A percentile compares a stretch with the other conserved stretches of the same genome.
Evolutionary conservation across 1,140 invertebrate species (phyloP).

Genomic region (Drosophila sturtevanti): DNA sequence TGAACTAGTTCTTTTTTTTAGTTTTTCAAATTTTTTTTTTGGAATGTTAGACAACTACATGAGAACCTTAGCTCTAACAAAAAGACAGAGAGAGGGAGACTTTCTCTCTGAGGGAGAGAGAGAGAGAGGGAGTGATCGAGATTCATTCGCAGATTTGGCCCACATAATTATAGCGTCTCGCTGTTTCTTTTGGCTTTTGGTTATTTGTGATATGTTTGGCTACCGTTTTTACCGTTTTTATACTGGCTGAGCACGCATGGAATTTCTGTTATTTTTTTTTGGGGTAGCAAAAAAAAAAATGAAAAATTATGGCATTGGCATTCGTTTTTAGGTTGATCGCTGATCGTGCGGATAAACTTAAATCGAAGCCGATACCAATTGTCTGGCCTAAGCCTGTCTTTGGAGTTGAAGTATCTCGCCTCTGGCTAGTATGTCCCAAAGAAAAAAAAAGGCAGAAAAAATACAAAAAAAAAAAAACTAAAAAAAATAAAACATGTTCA

Average conservation of each 20-base stretch:
- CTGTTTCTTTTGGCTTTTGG: conserved; percentile 18
- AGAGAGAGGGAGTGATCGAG: background rate
- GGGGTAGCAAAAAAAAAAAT: conserved; percentile 17
- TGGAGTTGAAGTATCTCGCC: conserved; percentile 46
- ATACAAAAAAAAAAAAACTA: conserved; percentile 15
- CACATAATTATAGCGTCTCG: conserved; percentile 60
- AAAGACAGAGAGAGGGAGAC: background rate
- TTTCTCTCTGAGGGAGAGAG: background rate
- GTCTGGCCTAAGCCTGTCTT: conserved; percentile 11
- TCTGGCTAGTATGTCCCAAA: conserved; percentile 70
- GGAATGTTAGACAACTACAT: background rate
- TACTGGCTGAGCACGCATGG: conserved; percentile 67
- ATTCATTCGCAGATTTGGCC: conserved; percentile 16
- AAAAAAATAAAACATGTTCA: conserved; percentile 54
- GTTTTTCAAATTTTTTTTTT: no score
- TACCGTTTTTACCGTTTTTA: conserved; percentile 70
- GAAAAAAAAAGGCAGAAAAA: conserved; percentile 31
- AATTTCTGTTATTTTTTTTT: conserved; percentile 39
- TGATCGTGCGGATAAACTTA: conserved; percentile 80
- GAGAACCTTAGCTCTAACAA: background rate
- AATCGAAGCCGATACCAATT: conserved; percentile 57
- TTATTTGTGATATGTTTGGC: conserved; percentile 23
- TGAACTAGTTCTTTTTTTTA: conserved; percentile 1
- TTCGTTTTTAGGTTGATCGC: conserved; percentile 50
- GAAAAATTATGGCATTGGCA: conserved; percentile 75